Evolutionary conservation across 2,888 invertebrate genomes (phyloP).

Genomic region (Atethmia centrago): DNA sequence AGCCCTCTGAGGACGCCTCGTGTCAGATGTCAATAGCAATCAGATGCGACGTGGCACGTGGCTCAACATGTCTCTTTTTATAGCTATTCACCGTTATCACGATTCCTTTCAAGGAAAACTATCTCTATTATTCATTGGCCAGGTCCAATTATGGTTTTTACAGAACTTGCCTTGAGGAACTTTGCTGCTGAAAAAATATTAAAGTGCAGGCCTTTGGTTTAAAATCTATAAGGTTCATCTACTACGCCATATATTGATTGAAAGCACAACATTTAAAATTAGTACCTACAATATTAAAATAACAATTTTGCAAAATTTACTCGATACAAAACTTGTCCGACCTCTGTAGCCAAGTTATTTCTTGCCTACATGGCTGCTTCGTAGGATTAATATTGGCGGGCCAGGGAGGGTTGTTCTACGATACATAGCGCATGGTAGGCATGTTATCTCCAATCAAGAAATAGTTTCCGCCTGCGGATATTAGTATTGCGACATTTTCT

Average conservation of each 20-base stretch:
- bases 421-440: conserved; percentile 39
- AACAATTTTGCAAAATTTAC: conserved; percentile 22
- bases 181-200: conserved; percentile 22
- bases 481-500: conserved; percentile 62
- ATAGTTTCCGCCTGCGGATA: conserved; percentile 68
- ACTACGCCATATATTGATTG: not conserved
- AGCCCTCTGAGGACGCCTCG: conserved; percentile 70
- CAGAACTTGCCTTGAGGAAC: conserved; percentile 29
- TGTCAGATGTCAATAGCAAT: conserved; percentile 81
- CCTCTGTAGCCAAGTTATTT: conserved; percentile 45
- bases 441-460: conserved; percentile 67
- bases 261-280: conserved; percentile 5
- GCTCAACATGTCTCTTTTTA: conserved; percentile 62
- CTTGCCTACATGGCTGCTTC: conserved; percentile 31
- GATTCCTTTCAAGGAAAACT: conserved; percentile 56
- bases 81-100: conserved; percentile 53
- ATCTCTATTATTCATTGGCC: conserved; percentile 46
- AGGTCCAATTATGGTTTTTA: conserved; percentile 39
- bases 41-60: conserved; percentile 68
- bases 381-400: conserved; percentile 39
- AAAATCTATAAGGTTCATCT: not conserved
- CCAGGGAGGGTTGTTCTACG: conserved; percentile 35
- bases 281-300: not conserved
- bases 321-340: conserved; percentile 25
- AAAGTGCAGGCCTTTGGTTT: not conserved